Base-by-base conservation (phyloP, 2,888 invertebrate species). In the Nomada ferruginata region DNA sequence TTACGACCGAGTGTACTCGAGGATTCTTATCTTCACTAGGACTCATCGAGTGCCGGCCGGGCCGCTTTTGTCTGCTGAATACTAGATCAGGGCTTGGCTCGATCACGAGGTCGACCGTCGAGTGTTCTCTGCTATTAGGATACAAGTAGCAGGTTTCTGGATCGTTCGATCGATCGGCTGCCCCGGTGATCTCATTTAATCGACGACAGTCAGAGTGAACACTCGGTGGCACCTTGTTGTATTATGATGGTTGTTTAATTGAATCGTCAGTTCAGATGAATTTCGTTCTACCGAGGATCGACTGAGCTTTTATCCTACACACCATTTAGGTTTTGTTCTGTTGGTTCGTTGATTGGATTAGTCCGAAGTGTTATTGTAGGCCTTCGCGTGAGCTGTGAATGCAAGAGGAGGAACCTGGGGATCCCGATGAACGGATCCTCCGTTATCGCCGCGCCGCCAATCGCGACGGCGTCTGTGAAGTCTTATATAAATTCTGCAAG, bases 41-140 rank as follows among this genome's bases (percentile, higher is more conserved):
- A 85, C 61, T 84, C 87, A 87, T 87, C 84, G 87, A 87, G 85
- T 64, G 79, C 57, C 59, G 74, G 63, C 79, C 52, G 50, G 74
- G 73, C 71, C 44, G 42, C 72, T 81, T 59, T 79, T 82, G 66
- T 80, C 53, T 18, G 69, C 70, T 55, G 60, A 63, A 61, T 61
- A 18, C 44, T 50, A 1, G 68, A 60, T 76, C 63, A 63, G 78
- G 50, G 57, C 66, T 42, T 70, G 66, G 47, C 23, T 60, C 65
- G 64, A 29, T 61, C 55, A 47, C 66, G 64, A 79, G 75, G 71
- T 75, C 83, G 68, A 69, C 61, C 50, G 70, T 71, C 71, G 52
- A 52, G 68, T 20, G 59, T 36, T 60, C 53, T 15, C 65, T 53
- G 47, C 63, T 29, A 13, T 26, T 53, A 13, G 20, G 50, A 50